Conservation (phyloP, 2,113 vertebrate genomes). For the Campylomormyrus tamandua region DNA sequence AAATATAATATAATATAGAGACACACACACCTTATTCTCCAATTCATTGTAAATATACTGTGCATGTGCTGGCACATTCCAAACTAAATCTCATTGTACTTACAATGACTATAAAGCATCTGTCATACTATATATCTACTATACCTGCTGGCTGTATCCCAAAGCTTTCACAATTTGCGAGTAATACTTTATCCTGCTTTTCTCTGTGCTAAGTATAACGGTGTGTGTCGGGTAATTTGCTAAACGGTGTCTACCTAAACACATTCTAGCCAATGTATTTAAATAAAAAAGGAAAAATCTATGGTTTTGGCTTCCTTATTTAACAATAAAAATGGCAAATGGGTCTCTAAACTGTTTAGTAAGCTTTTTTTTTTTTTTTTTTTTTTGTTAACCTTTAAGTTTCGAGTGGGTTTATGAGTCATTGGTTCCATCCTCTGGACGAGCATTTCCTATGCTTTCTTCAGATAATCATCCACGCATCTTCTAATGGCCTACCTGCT, state of each 20-base stretch:
- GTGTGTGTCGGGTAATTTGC: background rate
- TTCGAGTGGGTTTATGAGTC: background rate
- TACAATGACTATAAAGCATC: too few species aligned
- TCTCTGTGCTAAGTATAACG: background rate
- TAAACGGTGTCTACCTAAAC: background rate
- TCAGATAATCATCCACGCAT: background rate
- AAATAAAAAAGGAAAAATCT: background rate
- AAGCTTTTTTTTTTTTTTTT: background rate
- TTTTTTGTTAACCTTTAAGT: background rate
- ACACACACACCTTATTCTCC: too few species aligned
- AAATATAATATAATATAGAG: too few species aligned
- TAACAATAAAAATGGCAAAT: background rate
- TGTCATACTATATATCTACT: background rate
- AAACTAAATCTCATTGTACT: too few species aligned
- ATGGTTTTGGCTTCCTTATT: background rate
- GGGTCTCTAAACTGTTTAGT: background rate
- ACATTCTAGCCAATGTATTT: background rate
- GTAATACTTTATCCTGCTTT: background rate
- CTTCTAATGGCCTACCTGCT: background rate
- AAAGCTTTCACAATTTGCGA: background rate
- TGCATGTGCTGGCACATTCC: too few species aligned
- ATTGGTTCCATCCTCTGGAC: background rate
- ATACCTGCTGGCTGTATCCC: background rate
- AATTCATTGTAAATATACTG: too few species aligned
- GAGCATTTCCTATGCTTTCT: background rate